Conservation (phyloP, 1,140 invertebrate species). For the Laupala kohalensis region DNA sequence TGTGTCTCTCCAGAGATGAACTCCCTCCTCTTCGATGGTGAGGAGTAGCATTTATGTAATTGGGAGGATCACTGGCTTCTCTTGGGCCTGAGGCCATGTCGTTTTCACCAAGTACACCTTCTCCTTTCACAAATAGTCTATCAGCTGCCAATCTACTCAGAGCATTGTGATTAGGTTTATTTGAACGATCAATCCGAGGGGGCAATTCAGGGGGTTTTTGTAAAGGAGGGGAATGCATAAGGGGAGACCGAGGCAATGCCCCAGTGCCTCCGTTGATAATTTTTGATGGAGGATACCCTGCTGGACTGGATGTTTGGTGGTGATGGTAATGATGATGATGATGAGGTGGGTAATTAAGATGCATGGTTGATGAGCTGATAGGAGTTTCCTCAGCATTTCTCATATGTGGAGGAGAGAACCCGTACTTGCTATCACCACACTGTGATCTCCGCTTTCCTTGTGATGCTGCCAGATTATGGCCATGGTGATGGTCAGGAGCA, state of each 20-base stretch:
- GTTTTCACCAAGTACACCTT: not conserved
- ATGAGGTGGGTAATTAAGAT: constrained; percentile 29
- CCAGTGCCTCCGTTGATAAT: not conserved
- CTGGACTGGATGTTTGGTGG: not conserved
- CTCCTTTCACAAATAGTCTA: constrained; percentile 36
- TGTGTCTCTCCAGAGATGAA: constrained; percentile 37
- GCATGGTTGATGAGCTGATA: constrained; percentile 22
- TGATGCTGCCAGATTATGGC: constrained; percentile 3
- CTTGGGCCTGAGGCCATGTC: constrained; percentile 21
- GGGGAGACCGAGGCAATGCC: constrained; percentile 12
- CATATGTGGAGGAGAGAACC: constrained; percentile 35
- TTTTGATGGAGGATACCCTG: not conserved
- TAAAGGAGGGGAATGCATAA: constrained; percentile 20
- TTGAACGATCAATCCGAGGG: constrained; percentile 64
- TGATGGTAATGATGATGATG: constrained; percentile 33
- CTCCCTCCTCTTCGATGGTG: constrained; percentile 30
- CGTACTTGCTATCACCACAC: constrained; percentile 45
- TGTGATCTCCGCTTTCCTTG: constrained; percentile 28
- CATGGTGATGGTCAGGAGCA: constrained; percentile 18
- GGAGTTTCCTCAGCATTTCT: constrained; percentile 23
- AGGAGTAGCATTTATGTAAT: constrained; percentile 40
- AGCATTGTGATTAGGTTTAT: constrained; percentile 41
- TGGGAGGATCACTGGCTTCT: constrained; percentile 29
- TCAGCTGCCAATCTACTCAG: constrained; percentile 37
- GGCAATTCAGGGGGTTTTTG: constrained; percentile 57